Conservation (phyloP, 2,888 invertebrate genomes). For the Archips crataeganus region DNA sequence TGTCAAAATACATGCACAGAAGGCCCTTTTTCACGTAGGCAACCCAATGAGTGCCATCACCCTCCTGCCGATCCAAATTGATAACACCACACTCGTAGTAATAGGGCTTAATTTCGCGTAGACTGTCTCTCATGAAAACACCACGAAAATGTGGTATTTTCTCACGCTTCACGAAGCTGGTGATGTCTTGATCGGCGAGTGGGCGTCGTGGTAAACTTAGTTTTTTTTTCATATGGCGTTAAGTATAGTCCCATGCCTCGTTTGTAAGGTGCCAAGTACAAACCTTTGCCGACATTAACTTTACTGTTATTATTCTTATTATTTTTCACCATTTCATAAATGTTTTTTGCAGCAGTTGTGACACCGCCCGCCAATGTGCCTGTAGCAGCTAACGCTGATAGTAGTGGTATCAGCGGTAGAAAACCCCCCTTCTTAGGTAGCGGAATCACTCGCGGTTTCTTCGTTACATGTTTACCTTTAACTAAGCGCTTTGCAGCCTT, state of each 20-base stretch:
- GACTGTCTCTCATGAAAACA: conserved; percentile 27
- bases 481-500: conserved; percentile 5
- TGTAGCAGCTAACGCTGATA: conserved; percentile 9
- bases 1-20: conserved; percentile 24
- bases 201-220: conserved; percentile 8
- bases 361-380: conserved; percentile 17
- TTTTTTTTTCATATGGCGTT: conserved; percentile 2
- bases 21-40: conserved; percentile 21
- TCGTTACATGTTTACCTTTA: conserved; percentile 8
- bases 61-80: conserved; percentile 14
- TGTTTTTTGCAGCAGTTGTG: conserved; percentile 21
- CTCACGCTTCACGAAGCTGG: neutral
- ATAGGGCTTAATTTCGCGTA: neutral
- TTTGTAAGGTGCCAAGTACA: conserved; percentile 23
- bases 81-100: conserved; percentile 23
- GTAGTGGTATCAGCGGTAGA: conserved; percentile 15
- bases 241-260: conserved; percentile 17
- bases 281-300: no score
- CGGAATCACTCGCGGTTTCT: conserved; percentile 9
- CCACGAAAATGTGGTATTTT: conserved; percentile 20
- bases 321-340: conserved; percentile 21
- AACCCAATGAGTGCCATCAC: conserved; percentile 16
- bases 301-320: no score
- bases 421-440: conserved; percentile 21
- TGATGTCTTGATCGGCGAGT: conserved; percentile 12